Percentiles rank a stretch among this genome's conserved stretches.
phyloP scores from a whole-genome alignment of 2,888 invertebrate species.

The Anorthoa munda region DNA sequence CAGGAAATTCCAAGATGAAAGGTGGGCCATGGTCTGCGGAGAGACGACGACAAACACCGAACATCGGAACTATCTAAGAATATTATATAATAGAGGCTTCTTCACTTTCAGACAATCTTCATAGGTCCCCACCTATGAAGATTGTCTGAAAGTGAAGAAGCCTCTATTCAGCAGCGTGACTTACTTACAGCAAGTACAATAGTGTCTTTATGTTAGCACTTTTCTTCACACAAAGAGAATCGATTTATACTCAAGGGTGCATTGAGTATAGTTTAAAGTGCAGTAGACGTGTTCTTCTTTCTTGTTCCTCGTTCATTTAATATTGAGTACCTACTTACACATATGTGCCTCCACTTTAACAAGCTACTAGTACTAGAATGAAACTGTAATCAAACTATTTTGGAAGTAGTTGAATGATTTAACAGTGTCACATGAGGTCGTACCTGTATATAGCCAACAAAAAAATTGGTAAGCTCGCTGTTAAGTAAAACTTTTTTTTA shows the following conservation, averaged over 20 bases:
- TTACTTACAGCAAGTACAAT: neutral
- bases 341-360: neutral
- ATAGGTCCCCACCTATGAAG: too few relatives aligned
- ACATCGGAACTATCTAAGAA: too few relatives aligned
- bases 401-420: neutral
- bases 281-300: neutral
- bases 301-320: neutral
- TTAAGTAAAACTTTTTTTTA: too few relatives aligned
- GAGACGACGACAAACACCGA: too few relatives aligned
- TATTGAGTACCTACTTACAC: neutral
- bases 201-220: neutral
- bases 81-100: too few relatives aligned
- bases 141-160: too few relatives aligned
- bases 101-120: too few relatives aligned
- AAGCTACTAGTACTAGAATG: neutral
- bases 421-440: neutral
- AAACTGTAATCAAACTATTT: neutral
- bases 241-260: slow-evolving; percentile 2
- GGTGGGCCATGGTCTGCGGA: too few relatives aligned
- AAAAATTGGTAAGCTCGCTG: too few relatives aligned
- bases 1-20: too few relatives aligned
- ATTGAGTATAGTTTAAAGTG: slow-evolving; percentile 5
- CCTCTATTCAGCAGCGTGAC: neutral
- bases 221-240: slow-evolving; percentile 22
- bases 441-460: neutral